Percentiles rank a stretch among this genome's conserved stretches.
These are phyloP conservation scores for Drosophila melanogaster DNA, from an alignment of 1,140 invertebrate genomes.

Conservation along the genomic window Release_6_plus_ISO1_MT NT_033779.5:8808501-8809000, in stretches of 20 bases:
- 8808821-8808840: slow-evolving; percentile 71
- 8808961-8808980: slow-evolving; percentile 64
- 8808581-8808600: no score
- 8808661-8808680: not conserved
- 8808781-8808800: slow-evolving; percentile 20
- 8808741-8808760: slow-evolving; percentile 20
- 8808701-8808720: slow-evolving; percentile 1
- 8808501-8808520: not conserved
- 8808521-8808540: not conserved
- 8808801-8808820: slow-evolving; percentile 30
- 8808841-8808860: not conserved
- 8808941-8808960: slow-evolving; percentile 77
- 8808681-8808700: not conserved
- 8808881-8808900: slow-evolving; percentile 66
- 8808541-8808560: not conserved
- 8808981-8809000: slow-evolving; percentile 20
- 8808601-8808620: not conserved
- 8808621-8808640: not conserved
- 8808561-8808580: no score
- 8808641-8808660: not conserved
- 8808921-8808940: slow-evolving; percentile 49
- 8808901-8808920: slow-evolving; percentile 67
- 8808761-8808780: slow-evolving; percentile 27
- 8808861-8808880: slow-evolving; percentile 46
- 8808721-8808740: slow-evolving; percentile 5